Evolutionary conservation across 1,140 invertebrate genomes (phyloP), one percentile per base, ranked within the genome.

Genomic region (Drosophila ohnishii): DNA sequence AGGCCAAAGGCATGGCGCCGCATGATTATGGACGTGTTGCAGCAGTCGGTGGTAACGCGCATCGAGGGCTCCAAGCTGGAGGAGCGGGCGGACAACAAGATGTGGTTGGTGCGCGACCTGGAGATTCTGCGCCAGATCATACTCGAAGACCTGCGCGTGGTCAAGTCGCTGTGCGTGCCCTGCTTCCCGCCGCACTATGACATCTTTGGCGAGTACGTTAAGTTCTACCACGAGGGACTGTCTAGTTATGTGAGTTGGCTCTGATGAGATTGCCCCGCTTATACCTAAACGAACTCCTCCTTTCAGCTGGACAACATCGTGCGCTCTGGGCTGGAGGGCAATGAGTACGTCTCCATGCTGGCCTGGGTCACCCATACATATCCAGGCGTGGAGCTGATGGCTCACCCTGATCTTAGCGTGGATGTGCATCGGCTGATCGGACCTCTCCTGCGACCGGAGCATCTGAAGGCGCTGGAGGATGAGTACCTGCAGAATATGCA

Each of bases 171-270:
- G 0, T 98, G 98, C 90, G 95, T 96, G 4, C 97, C 97, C 1
- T 99, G 98, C 92, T 99, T 99, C 91, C 98, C 98, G 4, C 97
- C 97, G n/a, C 94, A 96, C 69, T 99, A 98, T 82, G 94, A 99
- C 90, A 99, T 99, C 75, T 95, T 98, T 5, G 95, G 96, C 76
- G 95, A 95, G 92, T 99, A 97, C 92, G 95, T 99, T 0, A 94
- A 95, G 79, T 98, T 99, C 96, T 99, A 99, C 90, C 98, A 99
- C 90, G 95, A 93, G 25, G 96, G 95, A 82, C 93, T 99, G 14
- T 96, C 97, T 1, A 93, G 94, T 69, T 97, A 97, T 93, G 96
- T 97, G 92, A 94, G 94, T 94, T 55, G 16, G 0, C 19, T 19
- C 4, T 0, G 19, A 4, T 6, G 5, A 10, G 37, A 32, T 13